Evolutionary conservation across 1,140 invertebrate species (phyloP), one percentile per base, ranked within the genome.

Genomic region (Drosophila lacteicornis): DNA sequence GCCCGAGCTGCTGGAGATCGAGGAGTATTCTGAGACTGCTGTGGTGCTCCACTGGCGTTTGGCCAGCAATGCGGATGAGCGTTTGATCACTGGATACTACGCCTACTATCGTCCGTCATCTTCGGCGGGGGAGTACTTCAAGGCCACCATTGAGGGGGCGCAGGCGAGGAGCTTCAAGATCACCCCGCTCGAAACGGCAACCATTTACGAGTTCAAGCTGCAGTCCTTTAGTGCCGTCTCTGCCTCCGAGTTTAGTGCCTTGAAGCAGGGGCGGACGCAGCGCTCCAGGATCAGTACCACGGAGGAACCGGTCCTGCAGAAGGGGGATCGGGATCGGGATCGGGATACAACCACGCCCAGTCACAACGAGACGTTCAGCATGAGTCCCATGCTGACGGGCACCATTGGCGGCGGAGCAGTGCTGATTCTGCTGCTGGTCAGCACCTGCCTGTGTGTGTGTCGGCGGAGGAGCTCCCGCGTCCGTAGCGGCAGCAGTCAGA

Each of bases 201-300:
- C 96, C 0, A 94, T 95, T 0, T 99, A 99, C 92, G 97, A 98
- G 80, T 96, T 99, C 71, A 98, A 98, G 93, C 94, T 99, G 76
- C 97, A 98, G 85, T 96, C 97, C 19, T 99, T 98, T 82, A 98
- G 97, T 36, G 94, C 96, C 1, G 95, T 95, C 25, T 96, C 96
- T 6, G 96, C 96, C 2, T 98, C 98, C 0, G 96, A 97, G 57
- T 98, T 98, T 82, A 98, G 97, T 63, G 94, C 95, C 11, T 96
- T 97, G 50, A 94, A 96, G 74, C 95, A 96, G 7, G 94, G 95
- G 56, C 96, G 95, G 85, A 98, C 97, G 2, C 86, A 94, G 61
- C 93, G 95, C 3, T 62, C 80, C 2, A 82, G 58, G 12, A 27
- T 45, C 7, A 79, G 61, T 1, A 71, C 75, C 63, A 68, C 75